A percentile compares a stretch with the other conserved stretches of the same genome.
Conservation (phyloP, 2,113 vertebrate species). For the Tragelaphus scriptus region DNA sequence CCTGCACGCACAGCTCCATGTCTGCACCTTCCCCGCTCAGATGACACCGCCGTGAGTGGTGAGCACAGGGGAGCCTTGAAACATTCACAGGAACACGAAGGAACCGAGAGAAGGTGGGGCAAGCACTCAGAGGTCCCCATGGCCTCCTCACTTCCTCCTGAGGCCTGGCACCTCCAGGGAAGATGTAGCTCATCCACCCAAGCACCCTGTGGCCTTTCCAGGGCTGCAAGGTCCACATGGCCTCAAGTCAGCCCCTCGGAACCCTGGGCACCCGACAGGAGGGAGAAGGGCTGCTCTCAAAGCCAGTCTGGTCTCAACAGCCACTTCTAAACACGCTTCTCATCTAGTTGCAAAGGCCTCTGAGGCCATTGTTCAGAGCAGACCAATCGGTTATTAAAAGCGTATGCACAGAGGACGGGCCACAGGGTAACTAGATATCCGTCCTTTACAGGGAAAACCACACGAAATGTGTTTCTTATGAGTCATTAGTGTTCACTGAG, state of each 20-base stretch:
- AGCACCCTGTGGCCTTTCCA: background rate
- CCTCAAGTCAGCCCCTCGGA: background rate
- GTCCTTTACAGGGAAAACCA: background rate
- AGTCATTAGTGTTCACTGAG: background rate
- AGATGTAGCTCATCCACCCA: too few relatives aligned
- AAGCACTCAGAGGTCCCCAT: accelerated
- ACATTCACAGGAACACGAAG: background rate
- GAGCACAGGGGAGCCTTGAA: background rate
- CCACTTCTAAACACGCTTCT: background rate
- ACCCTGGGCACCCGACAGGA: accelerated
- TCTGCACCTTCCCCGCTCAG: background rate
- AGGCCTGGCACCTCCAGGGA: background rate
- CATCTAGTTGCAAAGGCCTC: background rate
- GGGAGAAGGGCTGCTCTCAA: background rate
- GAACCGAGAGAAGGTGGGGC: background rate
- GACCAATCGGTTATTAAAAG: background rate
- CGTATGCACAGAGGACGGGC: background rate
- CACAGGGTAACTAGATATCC: background rate
- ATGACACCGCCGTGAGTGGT: accelerated
- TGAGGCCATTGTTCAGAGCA: background rate
- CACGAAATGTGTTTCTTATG: background rate
- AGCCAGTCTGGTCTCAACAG: too few relatives aligned
- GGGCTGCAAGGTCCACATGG: background rate
- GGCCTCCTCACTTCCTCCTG: background rate
- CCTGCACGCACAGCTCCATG: background rate